phyloP scores from a whole-genome alignment of 2,888 invertebrate species.

The Mesorhabditis sp. region DNA sequence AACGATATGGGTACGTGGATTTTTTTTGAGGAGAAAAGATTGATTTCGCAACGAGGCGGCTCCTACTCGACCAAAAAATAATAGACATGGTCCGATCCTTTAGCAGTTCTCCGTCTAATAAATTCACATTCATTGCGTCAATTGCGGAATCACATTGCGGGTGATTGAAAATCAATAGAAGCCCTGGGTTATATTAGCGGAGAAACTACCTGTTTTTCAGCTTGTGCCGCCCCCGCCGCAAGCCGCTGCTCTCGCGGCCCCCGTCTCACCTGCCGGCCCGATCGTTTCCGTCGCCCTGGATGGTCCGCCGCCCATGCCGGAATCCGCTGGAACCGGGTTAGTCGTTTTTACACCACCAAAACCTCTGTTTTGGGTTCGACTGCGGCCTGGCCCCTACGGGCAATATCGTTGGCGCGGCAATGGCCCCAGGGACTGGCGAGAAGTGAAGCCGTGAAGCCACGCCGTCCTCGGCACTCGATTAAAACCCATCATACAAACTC shows the following conservation, averaged over 20 bases:
- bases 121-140: no score
- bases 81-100: no score
- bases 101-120: no score
- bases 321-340: neutral
- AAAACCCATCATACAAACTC: no score
- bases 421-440: neutral
- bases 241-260: neutral
- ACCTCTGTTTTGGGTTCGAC: slow-evolving; percentile 1
- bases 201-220: neutral
- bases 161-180: no score
- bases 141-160: no score
- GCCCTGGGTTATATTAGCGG: neutral
- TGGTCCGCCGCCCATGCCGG: neutral
- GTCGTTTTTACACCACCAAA: neutral
- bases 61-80: no score
- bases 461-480: no score
- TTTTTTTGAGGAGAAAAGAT: neutral
- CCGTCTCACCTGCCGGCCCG: neutral
- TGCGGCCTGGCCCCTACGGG: neutral
- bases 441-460: neutral
- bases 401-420: neutral
- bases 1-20: neutral
- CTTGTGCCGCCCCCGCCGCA: neutral
- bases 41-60: no score
- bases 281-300: no score